Percentiles rank a stretch among this genome's conserved stretches.
Evolutionary conservation across 2,888 invertebrate genomes (phyloP).

Genomic region (Tetragonula carbonaria): DNA sequence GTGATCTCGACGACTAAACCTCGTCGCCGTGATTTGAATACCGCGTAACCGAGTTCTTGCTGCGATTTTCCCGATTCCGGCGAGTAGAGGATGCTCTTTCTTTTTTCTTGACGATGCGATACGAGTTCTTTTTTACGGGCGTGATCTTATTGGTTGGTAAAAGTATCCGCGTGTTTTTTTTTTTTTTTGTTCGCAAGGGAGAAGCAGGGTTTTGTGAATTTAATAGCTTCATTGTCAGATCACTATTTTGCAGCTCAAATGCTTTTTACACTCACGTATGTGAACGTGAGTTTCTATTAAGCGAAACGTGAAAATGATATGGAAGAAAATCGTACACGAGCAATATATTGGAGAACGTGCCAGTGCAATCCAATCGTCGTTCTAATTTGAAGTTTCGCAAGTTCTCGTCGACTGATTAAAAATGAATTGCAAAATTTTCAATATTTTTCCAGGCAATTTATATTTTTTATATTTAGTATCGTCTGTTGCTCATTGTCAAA

Average conservation of each 20-base stretch:
- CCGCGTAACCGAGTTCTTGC: not conserved
- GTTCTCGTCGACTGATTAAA: not conserved
- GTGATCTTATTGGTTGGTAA: not conserved
- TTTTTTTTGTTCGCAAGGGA: not conserved
- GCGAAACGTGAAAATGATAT: too few relatives aligned
- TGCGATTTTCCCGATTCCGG: not conserved
- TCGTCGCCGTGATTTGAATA: slow-evolving; percentile 24
- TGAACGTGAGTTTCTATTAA: too few relatives aligned
- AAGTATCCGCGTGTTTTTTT: not conserved
- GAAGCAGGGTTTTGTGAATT: not conserved
- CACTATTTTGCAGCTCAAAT: too few relatives aligned
- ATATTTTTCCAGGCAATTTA: too few relatives aligned
- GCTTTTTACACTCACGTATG: too few relatives aligned
- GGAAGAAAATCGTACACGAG: too few relatives aligned
- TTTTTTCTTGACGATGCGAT: not conserved
- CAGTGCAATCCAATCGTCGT: not conserved
- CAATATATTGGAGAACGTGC: too few relatives aligned
- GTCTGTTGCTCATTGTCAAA: too few relatives aligned
- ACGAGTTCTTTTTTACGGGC: not conserved
- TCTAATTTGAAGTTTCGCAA: not conserved
- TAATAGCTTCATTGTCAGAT: too few relatives aligned
- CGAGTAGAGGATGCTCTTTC: too few relatives aligned
- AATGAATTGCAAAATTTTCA: too few relatives aligned
- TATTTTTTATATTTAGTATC: too few relatives aligned
- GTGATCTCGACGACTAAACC: not conserved